Base-by-base conservation (phyloP, 2,888 invertebrate genomes). In the Osmoderma eremita region DNA sequence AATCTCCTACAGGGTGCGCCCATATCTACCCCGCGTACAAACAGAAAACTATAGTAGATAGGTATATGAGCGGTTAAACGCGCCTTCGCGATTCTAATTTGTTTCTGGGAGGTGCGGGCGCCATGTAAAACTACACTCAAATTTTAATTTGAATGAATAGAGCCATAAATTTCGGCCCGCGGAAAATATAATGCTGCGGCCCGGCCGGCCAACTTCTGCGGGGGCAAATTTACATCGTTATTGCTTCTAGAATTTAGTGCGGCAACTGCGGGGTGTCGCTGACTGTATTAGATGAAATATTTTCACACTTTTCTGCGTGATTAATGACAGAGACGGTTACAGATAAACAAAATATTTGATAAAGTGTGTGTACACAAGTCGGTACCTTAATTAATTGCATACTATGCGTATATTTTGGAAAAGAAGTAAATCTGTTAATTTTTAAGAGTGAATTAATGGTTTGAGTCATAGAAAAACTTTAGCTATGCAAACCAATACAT, bases 171-270 rank as follows among this genome's bases (percentile, higher is more conserved):
- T 75, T 73, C 72, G 69, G 17, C 72, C n/a, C 76, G 76, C 77
- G 77, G 79, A 79, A 58, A 80, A 80, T 80, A 80, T 80, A 80
- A 80, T 77, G n/a, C n/a, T n/a, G 79, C 78, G 77, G 77, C 76
- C 75, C 74, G 77, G 77, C 58, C 75, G 77, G 77, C 79, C n/a
- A 78, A 79, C 79, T 79, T 79, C 78, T 78, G 77, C 79, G 74
- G 78, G 74, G 78, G 78, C 78, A 78, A 81, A 81, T 82, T 82
- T 81, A 80, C 81, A 82, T 81, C 78, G 80, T 81, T 81, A 81
- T 81, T 80, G 80, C 81, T 78, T 78, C 75, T 71, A 73, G 76
- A 79, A 81, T 81, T 81, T 81, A 81, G 76, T 78, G 77, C 77
- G 73, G 65, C 56, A 65, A 65, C 65, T 65, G 38, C 48, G 56